A percentile compares a stretch with the other conserved stretches of the same genome.
Conservation (phyloP, 2,888 invertebrate species). For the Pristionchus fissidentatus region DNA sequence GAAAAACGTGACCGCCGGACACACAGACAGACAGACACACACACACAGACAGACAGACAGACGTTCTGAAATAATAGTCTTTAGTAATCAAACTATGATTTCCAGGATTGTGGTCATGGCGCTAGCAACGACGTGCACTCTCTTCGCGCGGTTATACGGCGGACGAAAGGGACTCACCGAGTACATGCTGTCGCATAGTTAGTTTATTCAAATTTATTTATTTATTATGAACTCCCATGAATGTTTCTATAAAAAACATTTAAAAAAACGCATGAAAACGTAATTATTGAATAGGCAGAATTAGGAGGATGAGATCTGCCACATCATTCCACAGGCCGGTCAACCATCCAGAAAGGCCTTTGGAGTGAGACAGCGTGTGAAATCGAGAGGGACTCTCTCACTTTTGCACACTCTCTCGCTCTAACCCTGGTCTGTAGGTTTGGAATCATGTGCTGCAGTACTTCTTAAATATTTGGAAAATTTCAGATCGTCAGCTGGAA, state of each 20-base stretch:
- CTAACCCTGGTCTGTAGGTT: too few relatives aligned
- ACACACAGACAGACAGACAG: background rate
- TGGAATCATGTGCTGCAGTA: too few relatives aligned
- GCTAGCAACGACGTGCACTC: slow-evolving; percentile 9
- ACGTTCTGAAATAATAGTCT: too few relatives aligned
- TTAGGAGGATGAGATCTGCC: too few relatives aligned
- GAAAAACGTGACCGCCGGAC: background rate
- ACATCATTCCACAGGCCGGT: too few relatives aligned
- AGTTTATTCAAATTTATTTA: background rate
- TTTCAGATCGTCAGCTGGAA: slow-evolving; percentile 8
- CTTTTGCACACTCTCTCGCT: too few relatives aligned
- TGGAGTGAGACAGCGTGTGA: too few relatives aligned
- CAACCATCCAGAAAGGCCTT: too few relatives aligned
- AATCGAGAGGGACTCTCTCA: too few relatives aligned
- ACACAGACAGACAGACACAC: background rate
- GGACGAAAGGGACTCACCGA: slow-evolving; percentile 23
- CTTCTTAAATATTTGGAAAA: too few relatives aligned
- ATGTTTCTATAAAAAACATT: background rate
- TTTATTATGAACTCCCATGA: too few relatives aligned
- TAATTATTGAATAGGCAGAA: too few relatives aligned
- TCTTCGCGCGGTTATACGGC: slow-evolving; percentile 33
- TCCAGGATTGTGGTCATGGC: slow-evolving; percentile 43
- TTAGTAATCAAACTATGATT: background rate
- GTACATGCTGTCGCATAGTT: slow-evolving; percentile 6
- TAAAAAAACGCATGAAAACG: slow-evolving; percentile 4